phyloP scores from a whole-genome alignment of 1,140 invertebrate species.

The Macrocentrus cingulum region DNA sequence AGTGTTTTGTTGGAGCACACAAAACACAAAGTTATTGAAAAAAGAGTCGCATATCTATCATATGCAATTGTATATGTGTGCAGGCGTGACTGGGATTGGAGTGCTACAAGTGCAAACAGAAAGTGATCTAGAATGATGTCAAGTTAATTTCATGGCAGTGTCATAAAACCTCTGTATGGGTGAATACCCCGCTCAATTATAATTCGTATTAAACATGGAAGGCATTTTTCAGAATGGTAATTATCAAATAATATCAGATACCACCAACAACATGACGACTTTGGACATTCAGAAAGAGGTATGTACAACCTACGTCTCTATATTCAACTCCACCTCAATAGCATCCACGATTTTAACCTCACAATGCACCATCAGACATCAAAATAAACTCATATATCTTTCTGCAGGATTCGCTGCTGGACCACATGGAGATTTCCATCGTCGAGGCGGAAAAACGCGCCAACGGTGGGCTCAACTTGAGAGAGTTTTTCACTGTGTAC shows the following conservation, averaged over 20 bases:
- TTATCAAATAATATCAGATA: constrained; percentile 39
- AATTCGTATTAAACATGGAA: constrained; percentile 47
- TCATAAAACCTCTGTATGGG: too few species aligned
- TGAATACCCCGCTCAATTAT: too few species aligned
- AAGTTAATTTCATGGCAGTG: too few species aligned
- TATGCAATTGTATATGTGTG: too few species aligned
- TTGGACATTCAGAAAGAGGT: constrained; percentile 49
- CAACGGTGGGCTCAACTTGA: constrained; percentile 75
- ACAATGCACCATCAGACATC: not conserved
- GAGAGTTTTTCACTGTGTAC: constrained; percentile 83
- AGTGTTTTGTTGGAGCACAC: too few species aligned
- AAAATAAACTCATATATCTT: constrained; percentile 29
- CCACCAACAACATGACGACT: constrained; percentile 34
- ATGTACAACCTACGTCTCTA: constrained; percentile 3
- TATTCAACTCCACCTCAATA: not conserved
- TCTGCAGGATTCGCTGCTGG: constrained; percentile 70
- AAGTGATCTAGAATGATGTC: too few species aligned
- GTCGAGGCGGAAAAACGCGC: constrained; percentile 82
- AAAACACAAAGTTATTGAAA: too few species aligned
- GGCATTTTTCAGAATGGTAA: constrained; percentile 52
- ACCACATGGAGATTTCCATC: constrained; percentile 80
- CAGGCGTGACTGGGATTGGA: too few species aligned
- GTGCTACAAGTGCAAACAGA: too few species aligned
- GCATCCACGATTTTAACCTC: not conserved
- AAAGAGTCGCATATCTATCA: too few species aligned